These are phyloP conservation scores for Agelastica alni DNA, from an alignment of 2,888 invertebrate genomes.

Conservation along the genomic window DNA sequence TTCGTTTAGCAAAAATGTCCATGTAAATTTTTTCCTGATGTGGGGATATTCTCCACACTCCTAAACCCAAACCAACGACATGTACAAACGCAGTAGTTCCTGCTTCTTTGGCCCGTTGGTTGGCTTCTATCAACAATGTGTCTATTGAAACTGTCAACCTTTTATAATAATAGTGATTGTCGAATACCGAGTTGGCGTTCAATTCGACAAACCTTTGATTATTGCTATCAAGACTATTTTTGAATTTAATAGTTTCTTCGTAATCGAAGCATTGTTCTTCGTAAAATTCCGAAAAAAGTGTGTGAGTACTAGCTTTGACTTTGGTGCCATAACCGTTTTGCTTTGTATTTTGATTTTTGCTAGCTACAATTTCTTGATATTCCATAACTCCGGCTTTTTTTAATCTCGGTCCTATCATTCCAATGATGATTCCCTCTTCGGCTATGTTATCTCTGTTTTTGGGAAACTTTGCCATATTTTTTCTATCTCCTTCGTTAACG, in stretches of 20 bases:
- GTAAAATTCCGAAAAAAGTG: slow-evolving; percentile 45
- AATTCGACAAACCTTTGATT: slow-evolving; percentile 31
- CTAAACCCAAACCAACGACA: slow-evolving; percentile 70
- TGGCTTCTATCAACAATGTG: slow-evolving; percentile 66
- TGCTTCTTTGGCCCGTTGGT: slow-evolving; percentile 60
- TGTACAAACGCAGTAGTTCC: slow-evolving; percentile 65
- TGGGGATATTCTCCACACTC: slow-evolving; percentile 67
- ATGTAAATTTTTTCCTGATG: slow-evolving; percentile 69
- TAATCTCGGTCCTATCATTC: slow-evolving; percentile 62
- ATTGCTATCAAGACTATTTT: slow-evolving; percentile 15
- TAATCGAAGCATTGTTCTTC: slow-evolving; percentile 33
- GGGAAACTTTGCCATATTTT: slow-evolving; percentile 58
- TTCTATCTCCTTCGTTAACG: slow-evolving; percentile 62
- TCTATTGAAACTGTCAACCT: slow-evolving; percentile 64
- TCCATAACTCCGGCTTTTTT: slow-evolving; percentile 63
- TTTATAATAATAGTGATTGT: slow-evolving; percentile 55
- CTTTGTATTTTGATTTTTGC: slow-evolving; percentile 52
- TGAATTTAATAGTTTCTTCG: slow-evolving; percentile 21
- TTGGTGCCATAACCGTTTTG: slow-evolving; percentile 58
- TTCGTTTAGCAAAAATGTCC: slow-evolving; percentile 65
- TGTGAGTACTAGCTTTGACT: slow-evolving; percentile 32
- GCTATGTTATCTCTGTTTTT: slow-evolving; percentile 56
- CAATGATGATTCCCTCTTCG: slow-evolving; percentile 58
- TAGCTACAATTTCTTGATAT: slow-evolving; percentile 64
- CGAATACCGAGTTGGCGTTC: slow-evolving; percentile 42